A percentile compares a stretch with the other conserved stretches of the same genome.
These are phyloP conservation scores for Seriola aureovittata DNA, from an alignment of 2,113 vertebrate genomes.

Conservation along the genomic window DNA sequence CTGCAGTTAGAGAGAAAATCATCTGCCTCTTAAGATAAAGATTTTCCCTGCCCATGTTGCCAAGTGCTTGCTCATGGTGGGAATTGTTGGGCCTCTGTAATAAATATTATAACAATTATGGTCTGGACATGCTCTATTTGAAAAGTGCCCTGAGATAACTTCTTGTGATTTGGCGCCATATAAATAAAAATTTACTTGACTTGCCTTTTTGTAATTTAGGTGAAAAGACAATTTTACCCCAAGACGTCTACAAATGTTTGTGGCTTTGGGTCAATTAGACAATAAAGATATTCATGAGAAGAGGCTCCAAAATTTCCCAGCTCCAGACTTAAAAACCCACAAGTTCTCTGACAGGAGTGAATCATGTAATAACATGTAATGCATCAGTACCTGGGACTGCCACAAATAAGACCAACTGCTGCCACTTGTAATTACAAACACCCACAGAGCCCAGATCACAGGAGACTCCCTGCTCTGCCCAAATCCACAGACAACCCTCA, in stretches of 20 bases:
- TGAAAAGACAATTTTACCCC: neutral
- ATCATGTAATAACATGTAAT: slow-evolving; percentile 55
- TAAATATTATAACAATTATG: too few relatives aligned
- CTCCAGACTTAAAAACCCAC: slow-evolving; percentile 38
- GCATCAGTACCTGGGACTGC: slow-evolving; percentile 42
- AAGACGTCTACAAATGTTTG: slow-evolving; percentile 12
- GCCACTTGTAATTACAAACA: slow-evolving; percentile 62
- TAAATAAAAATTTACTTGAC: too few relatives aligned
- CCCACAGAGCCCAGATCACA: slow-evolving; percentile 68
- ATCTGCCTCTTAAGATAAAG: too few relatives aligned
- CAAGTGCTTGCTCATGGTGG: too few relatives aligned
- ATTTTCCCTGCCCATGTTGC: too few relatives aligned
- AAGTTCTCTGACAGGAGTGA: slow-evolving; percentile 42
- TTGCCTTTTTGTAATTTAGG: neutral
- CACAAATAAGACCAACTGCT: slow-evolving; percentile 54
- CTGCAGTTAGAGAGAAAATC: neutral
- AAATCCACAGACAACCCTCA: slow-evolving; percentile 49
- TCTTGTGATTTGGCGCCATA: too few relatives aligned
- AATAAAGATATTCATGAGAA: slow-evolving; percentile 28
- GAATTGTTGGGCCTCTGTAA: too few relatives aligned
- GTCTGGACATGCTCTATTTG: too few relatives aligned
- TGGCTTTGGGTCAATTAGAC: slow-evolving; percentile 9
- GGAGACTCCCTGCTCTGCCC: slow-evolving; percentile 46
- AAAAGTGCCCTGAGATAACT: too few relatives aligned
- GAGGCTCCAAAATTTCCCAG: slow-evolving; percentile 45